Conservation (phyloP, 1,140 invertebrate genomes). For the Apocrypta bakeri region DNA sequence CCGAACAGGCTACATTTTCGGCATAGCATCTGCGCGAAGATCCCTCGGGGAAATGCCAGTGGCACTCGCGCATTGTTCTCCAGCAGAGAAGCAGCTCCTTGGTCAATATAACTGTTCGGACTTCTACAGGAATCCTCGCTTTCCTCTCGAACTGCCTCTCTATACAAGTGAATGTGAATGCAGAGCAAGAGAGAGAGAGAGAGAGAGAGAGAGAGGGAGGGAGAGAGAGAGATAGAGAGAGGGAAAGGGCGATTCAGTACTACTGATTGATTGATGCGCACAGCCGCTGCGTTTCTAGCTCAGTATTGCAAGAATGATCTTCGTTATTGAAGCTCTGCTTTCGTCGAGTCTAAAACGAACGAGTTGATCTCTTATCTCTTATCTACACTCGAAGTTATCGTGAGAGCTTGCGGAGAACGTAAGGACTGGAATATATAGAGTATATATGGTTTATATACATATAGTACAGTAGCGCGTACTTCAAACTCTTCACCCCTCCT, state of each 20-base stretch:
- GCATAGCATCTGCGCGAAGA: constrained; percentile 32
- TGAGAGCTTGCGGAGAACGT: not conserved
- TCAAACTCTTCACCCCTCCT: not conserved
- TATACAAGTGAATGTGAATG: constrained; percentile 1
- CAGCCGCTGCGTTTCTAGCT: not conserved
- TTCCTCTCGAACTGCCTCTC: constrained; percentile 9
- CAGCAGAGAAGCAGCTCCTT: constrained; percentile 48
- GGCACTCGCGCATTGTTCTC: constrained; percentile 54
- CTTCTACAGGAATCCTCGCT: not conserved
- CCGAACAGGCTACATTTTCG: constrained; percentile 3
- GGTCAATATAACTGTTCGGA: constrained; percentile 56
- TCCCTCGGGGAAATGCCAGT: constrained; percentile 49
- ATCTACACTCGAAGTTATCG: not conserved
- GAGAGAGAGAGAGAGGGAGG: no score
- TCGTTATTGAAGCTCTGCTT: no score
- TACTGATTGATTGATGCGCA: constrained; percentile 16
- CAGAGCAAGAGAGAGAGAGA: not conserved
- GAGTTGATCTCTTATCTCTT: not conserved
- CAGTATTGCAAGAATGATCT: not conserved
- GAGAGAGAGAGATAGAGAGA: no score
- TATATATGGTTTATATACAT: no score
- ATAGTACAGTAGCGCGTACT: not conserved
- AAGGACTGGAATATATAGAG: not conserved
- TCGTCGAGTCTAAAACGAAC: no score
- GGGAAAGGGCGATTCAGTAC: no score